Evolutionary conservation across 2,113 vertebrate species (phyloP).

Genomic region (Carollia perspicillata): DNA sequence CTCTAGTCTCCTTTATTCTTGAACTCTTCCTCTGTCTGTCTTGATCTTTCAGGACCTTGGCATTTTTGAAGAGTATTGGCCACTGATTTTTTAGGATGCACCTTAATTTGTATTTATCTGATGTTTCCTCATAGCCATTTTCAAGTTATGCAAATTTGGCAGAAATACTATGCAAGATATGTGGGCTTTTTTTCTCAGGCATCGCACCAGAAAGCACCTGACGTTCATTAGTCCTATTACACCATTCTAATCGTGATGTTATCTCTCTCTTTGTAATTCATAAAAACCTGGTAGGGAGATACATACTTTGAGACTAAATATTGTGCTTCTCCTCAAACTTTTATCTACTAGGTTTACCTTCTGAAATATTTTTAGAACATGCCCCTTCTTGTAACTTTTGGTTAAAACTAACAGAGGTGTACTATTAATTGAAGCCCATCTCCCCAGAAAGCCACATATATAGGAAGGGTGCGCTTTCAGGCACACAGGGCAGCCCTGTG

Average conservation of each 20-base stretch:
- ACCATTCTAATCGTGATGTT: neutral
- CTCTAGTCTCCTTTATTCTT: neutral
- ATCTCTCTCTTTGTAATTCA: slow-evolving; percentile 27
- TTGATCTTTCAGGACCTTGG: neutral
- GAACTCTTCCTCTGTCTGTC: neutral
- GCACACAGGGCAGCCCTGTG: neutral
- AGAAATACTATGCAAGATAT: neutral
- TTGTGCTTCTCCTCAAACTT: neutral
- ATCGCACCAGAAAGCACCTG: neutral
- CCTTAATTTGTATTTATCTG: neutral
- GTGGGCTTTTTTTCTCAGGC: neutral
- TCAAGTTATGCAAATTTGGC: neutral
- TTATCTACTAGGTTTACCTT: neutral
- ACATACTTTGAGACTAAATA: slow-evolving; percentile 18
- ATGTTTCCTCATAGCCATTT: neutral
- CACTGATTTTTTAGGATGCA: neutral
- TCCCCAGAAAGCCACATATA: neutral
- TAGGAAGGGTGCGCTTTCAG: neutral
- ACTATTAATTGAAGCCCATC: neutral
- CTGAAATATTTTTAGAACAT: slow-evolving; percentile 24
- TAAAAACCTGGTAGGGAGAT: neutral
- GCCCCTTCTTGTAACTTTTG: neutral
- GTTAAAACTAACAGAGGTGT: neutral
- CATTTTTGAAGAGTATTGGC: neutral
- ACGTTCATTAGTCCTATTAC: neutral